Conservation (phyloP, 2,797 vertebrate genomes). For the Pitangus sulphuratus region DNA sequence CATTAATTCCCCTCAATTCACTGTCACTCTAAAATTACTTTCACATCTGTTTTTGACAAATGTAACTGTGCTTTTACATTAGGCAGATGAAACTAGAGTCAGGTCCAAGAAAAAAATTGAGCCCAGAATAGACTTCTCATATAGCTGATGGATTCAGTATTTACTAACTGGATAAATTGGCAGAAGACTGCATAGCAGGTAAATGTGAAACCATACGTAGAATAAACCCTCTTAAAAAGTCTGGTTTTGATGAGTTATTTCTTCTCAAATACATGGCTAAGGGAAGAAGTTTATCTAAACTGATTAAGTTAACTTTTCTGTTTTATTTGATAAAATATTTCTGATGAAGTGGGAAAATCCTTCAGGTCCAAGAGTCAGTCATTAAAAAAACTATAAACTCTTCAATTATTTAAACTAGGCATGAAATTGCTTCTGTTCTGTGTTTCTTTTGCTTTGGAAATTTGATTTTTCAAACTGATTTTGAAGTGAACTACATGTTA, state of each 20-base stretch:
- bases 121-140: not conserved
- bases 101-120: not conserved
- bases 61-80: not conserved
- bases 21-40: not conserved
- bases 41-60: not conserved
- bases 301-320: not conserved
- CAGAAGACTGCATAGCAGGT: not conserved
- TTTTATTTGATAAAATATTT: not conserved
- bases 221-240: not conserved
- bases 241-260: not conserved
- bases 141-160: not conserved
- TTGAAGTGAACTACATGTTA: not conserved
- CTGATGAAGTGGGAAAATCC: not conserved
- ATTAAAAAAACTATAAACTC: not conserved
- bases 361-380: not conserved
- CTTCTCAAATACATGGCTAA: not conserved
- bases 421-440: not conserved
- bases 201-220: not conserved
- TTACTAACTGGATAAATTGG: not conserved
- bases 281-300: not conserved
- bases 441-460: not conserved
- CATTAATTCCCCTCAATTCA: not conserved
- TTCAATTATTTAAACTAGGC: not conserved
- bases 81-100: not conserved
- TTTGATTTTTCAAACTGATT: not conserved